A percentile compares a stretch with the other conserved stretches of the same genome.
phyloP scores from a whole-genome alignment of 2,888 invertebrate genomes.

The Agrochola circellaris region DNA sequence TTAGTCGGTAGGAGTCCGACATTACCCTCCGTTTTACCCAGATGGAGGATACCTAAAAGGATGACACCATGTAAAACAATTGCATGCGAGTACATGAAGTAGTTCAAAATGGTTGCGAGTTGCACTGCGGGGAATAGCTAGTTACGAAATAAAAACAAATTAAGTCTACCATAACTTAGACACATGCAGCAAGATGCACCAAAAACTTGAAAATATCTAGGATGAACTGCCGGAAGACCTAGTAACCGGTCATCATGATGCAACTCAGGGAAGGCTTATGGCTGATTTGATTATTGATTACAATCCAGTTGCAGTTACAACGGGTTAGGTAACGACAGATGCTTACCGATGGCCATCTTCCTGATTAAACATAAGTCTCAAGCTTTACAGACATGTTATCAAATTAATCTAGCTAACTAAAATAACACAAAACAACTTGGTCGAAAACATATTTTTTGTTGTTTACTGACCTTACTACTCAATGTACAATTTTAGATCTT shows the following conservation, averaged over 20 bases:
- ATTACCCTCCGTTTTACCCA: background rate
- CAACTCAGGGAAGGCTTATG: slow-evolving; percentile 13
- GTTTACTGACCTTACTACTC: no score
- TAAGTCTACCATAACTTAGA: background rate
- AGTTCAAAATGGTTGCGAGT: background rate
- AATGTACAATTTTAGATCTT: no score
- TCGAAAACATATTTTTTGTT: no score
- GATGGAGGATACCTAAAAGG: no score
- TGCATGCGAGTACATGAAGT: background rate
- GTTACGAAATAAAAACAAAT: no score
- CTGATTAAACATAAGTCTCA: slow-evolving; percentile 6
- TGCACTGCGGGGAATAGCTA: background rate
- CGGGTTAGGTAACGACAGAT: background rate
- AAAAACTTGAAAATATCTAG: slow-evolving; percentile 8
- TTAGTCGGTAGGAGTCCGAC: background rate
- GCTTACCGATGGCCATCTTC: slow-evolving; percentile 2
- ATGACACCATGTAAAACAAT: background rate
- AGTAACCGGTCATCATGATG: slow-evolving; percentile 6
- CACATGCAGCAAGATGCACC: background rate
- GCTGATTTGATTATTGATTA: slow-evolving; percentile 49
- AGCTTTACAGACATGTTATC: background rate
- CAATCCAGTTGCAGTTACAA: slow-evolving; percentile 13
- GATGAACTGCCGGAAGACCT: slow-evolving; percentile 17
- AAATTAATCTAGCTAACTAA: background rate
- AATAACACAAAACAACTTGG: background rate